These are phyloP conservation scores for Spea hammondii DNA, from an alignment of 2,797 vertebrate species.

Conservation along the genomic window DNA sequence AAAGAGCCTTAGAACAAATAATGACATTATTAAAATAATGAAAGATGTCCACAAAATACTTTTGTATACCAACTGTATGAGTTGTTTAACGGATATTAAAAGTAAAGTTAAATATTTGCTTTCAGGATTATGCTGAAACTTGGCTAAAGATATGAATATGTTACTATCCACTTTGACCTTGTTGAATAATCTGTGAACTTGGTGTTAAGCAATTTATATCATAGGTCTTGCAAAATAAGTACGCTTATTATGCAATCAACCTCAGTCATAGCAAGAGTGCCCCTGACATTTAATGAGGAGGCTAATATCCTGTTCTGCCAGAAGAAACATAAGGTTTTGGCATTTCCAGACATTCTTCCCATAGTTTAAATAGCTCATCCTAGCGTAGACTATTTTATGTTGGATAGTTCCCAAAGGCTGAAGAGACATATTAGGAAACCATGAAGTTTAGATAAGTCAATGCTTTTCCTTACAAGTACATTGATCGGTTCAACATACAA, in stretches of 20 bases:
- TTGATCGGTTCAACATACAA: not conserved
- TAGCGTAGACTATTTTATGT: conserved; percentile 26
- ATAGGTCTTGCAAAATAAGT: conserved; percentile 34
- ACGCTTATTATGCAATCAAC: conserved; percentile 38
- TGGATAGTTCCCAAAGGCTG: conserved; percentile 36
- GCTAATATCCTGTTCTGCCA: conserved; percentile 43
- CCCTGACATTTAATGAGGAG: conserved; percentile 51
- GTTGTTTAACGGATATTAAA: too few relatives aligned
- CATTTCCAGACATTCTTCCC: conserved; percentile 40
- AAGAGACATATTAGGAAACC: conserved; percentile 31
- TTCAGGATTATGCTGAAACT: too few relatives aligned
- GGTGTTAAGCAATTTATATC: conserved; percentile 28
- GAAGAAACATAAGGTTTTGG: conserved; percentile 35
- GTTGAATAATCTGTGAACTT: conserved; percentile 8
- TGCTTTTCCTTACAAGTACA: not conserved
- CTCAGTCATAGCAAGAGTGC: conserved; percentile 44
- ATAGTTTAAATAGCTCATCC: conserved; percentile 34
- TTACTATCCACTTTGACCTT: not conserved
- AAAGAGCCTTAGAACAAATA: too few relatives aligned
- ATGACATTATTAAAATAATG: too few relatives aligned
- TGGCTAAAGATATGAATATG: not conserved
- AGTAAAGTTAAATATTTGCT: too few relatives aligned
- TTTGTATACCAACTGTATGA: too few relatives aligned
- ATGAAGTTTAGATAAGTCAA: conserved; percentile 18
- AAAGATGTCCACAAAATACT: too few relatives aligned